Conservation (phyloP, 2,888 invertebrate species). For the Clanis bilineata region DNA sequence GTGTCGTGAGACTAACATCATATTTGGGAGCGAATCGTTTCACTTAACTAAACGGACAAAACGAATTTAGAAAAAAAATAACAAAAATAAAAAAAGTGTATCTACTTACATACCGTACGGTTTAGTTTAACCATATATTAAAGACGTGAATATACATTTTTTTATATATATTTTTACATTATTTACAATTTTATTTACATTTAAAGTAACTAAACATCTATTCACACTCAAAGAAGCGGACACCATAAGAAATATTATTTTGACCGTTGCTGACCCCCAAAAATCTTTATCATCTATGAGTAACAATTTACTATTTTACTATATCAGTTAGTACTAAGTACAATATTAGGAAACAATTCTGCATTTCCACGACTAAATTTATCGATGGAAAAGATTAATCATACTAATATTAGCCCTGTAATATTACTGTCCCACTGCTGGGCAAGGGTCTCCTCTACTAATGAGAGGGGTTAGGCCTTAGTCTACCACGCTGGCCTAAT, state of each 20-base stretch:
- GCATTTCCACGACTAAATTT: too few relatives aligned
- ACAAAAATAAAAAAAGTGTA: conserved; percentile 57
- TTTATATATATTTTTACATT: conserved; percentile 55
- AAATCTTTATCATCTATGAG: too few relatives aligned
- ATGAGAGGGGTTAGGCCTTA: too few relatives aligned
- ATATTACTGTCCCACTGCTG: too few relatives aligned
- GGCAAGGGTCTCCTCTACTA: too few relatives aligned
- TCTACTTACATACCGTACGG: conserved; percentile 50
- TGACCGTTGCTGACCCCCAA: not conserved
- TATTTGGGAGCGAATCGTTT: conserved; percentile 52
- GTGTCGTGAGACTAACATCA: conserved; percentile 52
- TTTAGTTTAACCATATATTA: conserved; percentile 48
- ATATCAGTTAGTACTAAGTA: not conserved
- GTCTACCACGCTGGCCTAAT: too few relatives aligned
- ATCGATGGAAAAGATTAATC: too few relatives aligned
- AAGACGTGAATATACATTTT: conserved; percentile 61
- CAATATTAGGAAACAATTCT: not conserved
- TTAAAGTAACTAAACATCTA: conserved; percentile 33
- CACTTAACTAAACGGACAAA: conserved; percentile 42
- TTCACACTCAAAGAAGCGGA: conserved; percentile 49
- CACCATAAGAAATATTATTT: conserved; percentile 1
- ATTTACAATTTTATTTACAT: conserved; percentile 50
- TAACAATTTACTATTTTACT: not conserved
- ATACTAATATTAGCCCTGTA: too few relatives aligned
- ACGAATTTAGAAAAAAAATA: conserved; percentile 44